A percentile compares a stretch with the other conserved stretches of the same genome.
phyloP scores from a whole-genome alignment of 2,113 vertebrate genomes.

The Sciurus niger region DNA sequence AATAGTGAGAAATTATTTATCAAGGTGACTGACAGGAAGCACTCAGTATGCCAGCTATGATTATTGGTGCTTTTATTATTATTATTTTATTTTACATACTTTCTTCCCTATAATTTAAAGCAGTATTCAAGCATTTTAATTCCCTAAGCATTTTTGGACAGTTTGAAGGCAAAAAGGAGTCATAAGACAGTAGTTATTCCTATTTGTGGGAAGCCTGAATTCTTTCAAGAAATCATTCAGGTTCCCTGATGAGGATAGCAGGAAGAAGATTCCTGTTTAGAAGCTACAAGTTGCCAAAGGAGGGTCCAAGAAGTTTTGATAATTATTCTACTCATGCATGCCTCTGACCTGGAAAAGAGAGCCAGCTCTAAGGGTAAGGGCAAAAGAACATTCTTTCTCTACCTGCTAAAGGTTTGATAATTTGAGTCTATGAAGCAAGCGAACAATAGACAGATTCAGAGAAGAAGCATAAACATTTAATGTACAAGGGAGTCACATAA shows the following conservation, averaged over 20 bases:
- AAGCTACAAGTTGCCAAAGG: not conserved
- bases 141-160: not conserved
- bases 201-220: not conserved
- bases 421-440: not conserved
- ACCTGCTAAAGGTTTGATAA: not conserved
- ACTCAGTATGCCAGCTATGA: not conserved
- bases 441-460: not conserved
- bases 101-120: not conserved
- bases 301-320: not conserved
- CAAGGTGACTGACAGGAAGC: not conserved
- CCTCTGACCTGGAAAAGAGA: not conserved
- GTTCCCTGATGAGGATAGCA: not conserved
- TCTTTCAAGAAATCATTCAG: not conserved
- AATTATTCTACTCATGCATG: not conserved
- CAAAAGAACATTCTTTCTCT: not conserved
- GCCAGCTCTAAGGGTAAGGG: not conserved
- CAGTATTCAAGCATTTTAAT: not conserved
- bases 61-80: not conserved
- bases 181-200: not conserved
- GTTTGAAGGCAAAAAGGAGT: not conserved
- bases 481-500: not conserved
- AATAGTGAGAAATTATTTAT: not conserved
- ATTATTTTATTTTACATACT: not conserved
- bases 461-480: not conserved
- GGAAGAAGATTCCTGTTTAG: not conserved